Percentiles rank a stretch among this genome's conserved stretches.
phyloP scores from a whole-genome alignment of 2,888 invertebrate species.

The Empis livida region DNA sequence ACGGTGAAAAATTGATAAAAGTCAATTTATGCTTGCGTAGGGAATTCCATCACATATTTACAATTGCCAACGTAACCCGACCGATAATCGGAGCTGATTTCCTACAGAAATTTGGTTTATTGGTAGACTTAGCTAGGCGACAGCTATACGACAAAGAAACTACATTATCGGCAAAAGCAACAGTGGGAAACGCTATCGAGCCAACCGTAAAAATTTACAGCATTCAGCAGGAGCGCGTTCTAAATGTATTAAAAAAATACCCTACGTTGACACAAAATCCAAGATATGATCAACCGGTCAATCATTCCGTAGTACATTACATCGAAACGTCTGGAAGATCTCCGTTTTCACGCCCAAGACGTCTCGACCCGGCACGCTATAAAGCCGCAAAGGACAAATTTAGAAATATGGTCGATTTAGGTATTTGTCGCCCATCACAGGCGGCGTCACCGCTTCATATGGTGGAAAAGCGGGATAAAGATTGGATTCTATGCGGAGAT shows the following conservation, averaged over 20 bases:
- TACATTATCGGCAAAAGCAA: neutral
- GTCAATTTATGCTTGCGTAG: conserved; percentile 7
- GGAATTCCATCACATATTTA: conserved; percentile 5
- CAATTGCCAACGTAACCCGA: conserved; percentile 6
- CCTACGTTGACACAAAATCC: neutral
- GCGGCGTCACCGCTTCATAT: neutral
- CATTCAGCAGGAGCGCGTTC: neutral
- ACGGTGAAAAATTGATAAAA: conserved; percentile 2
- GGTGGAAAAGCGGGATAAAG: neutral
- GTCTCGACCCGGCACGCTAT: neutral
- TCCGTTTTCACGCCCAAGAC: neutral
- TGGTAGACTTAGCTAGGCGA: neutral
- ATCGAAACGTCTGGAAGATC: neutral
- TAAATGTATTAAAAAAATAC: neutral
- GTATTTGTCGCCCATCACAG: conserved; percentile 4
- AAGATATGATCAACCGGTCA: neutral
- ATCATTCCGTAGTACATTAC: neutral
- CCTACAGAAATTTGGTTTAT: conserved; percentile 2
- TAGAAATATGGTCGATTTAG: conserved; percentile 2
- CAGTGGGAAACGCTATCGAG: neutral
- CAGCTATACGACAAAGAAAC: neutral
- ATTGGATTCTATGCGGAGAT: conserved; percentile 1
- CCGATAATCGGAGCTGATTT: conserved; percentile 10
- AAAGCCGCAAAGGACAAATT: conserved; percentile 4
- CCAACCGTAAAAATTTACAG: neutral